Percentiles rank a stretch among this genome's conserved stretches.
Conservation (phyloP, 1,140 invertebrate species). For the Telenomus remus region DNA sequence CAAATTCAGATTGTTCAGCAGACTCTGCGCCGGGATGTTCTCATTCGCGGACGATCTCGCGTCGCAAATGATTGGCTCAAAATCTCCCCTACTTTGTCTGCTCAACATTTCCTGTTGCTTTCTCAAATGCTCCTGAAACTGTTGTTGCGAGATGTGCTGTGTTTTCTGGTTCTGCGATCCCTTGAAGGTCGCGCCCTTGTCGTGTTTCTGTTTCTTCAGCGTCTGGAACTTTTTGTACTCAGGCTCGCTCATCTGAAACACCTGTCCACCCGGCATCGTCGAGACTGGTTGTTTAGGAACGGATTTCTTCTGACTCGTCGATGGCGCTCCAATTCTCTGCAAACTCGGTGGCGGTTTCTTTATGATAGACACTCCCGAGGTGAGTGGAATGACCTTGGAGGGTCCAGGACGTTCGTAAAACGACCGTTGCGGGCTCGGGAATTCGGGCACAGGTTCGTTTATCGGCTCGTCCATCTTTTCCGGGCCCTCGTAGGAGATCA, state of each 20-base stretch:
- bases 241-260: constrained; percentile 68
- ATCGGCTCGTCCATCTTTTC: constrained; percentile 72
- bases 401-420: constrained; percentile 53
- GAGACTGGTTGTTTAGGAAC: constrained; percentile 14
- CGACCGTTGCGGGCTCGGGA: constrained; percentile 64
- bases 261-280: constrained; percentile 62
- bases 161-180: constrained; percentile 64
- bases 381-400: constrained; percentile 61
- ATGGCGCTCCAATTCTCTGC: constrained; percentile 62
- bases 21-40: constrained; percentile 70
- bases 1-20: constrained; percentile 70
- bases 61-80: constrained; percentile 74
- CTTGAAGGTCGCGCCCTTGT: constrained; percentile 52
- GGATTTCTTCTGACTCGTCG: constrained; percentile 25
- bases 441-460: constrained; percentile 65
- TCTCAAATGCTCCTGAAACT: constrained; percentile 71
- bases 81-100: constrained; percentile 70
- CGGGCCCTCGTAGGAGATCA: constrained; percentile 82
- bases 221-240: constrained; percentile 67
- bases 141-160: constrained; percentile 62
- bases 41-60: constrained; percentile 68
- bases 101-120: constrained; percentile 74
- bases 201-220: constrained; percentile 69
- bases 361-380: constrained; percentile 70
- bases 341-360: constrained; percentile 72